Conservation (phyloP, 2,888 invertebrate species). For the Boloria selene region DNA sequence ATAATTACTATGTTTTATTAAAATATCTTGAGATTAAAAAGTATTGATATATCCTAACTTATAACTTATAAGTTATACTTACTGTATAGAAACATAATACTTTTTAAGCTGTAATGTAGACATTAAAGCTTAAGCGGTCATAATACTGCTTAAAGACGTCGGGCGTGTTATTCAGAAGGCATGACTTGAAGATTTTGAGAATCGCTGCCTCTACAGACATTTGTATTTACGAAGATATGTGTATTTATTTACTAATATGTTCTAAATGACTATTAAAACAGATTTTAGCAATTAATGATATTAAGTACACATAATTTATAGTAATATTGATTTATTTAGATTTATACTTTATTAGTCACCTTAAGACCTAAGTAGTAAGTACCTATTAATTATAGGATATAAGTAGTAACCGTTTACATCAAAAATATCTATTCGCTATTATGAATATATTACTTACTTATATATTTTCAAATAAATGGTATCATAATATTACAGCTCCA, state of each 20-base stretch:
- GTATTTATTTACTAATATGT: constrained; percentile 6
- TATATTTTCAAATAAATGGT: constrained; percentile 25
- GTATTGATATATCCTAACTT: background rate
- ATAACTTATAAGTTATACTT: too few species aligned
- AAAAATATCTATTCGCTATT: background rate
- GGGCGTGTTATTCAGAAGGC: constrained; percentile 50
- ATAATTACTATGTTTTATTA: too few species aligned
- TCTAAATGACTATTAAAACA: background rate
- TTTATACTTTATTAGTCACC: background rate
- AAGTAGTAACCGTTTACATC: background rate
- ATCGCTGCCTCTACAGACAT: constrained; percentile 26
- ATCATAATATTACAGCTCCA: constrained; percentile 59
- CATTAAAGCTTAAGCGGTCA: constrained; percentile 25
- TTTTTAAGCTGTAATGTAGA: constrained; percentile 22
- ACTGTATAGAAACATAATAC: background rate
- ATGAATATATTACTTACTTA: background rate
- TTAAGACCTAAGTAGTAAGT: too few species aligned
- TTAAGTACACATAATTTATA: too few species aligned
- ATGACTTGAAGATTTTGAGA: constrained; percentile 53
- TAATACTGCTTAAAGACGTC: constrained; percentile 16
- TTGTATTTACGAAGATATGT: constrained; percentile 7
- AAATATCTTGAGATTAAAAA: background rate
- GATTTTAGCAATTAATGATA: too few species aligned
- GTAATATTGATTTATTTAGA: too few species aligned
- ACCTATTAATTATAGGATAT: background rate